phyloP scores from a whole-genome alignment of 2,113 vertebrate species.

The Notechis scutatus region DNA sequence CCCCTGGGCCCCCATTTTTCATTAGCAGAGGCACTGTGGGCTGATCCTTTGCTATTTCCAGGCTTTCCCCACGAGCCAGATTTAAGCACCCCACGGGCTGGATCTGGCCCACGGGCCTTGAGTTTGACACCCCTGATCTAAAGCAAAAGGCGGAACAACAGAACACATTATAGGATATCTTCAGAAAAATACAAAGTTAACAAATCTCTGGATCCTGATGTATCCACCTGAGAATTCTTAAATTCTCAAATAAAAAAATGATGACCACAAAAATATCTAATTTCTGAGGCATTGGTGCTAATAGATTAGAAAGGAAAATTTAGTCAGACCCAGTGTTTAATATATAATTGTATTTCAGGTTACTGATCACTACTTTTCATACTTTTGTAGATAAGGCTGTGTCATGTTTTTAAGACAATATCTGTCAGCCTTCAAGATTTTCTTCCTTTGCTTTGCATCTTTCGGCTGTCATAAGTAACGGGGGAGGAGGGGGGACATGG shows the following conservation, averaged over 20 bases:
- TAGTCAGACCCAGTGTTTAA: neutral
- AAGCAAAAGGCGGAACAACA: neutral
- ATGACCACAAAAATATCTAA: neutral
- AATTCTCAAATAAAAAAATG: neutral
- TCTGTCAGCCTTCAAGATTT: neutral
- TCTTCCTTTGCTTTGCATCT: no score
- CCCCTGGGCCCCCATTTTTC: no score
- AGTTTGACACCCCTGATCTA: no score
- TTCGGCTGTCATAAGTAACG: no score
- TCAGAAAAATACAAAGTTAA: neutral
- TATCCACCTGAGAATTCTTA: neutral
- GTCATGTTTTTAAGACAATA: conserved; percentile 42
- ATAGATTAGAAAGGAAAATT: neutral
- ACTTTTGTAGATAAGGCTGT: conserved; percentile 12
- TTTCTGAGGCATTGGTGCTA: neutral
- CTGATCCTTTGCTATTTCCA: no score
- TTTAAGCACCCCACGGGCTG: no score
- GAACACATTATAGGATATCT: neutral
- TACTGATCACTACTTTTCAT: conserved; percentile 31
- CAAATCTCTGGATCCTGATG: neutral
- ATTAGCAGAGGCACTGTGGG: no score
- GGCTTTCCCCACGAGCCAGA: no score
- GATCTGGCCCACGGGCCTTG: no score
- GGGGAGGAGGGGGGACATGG: no score
- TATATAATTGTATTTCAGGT: neutral